These are phyloP conservation scores for Gastrophysa polygoni DNA, from an alignment of 2,888 invertebrate species.

Conservation along the genomic window DNA sequence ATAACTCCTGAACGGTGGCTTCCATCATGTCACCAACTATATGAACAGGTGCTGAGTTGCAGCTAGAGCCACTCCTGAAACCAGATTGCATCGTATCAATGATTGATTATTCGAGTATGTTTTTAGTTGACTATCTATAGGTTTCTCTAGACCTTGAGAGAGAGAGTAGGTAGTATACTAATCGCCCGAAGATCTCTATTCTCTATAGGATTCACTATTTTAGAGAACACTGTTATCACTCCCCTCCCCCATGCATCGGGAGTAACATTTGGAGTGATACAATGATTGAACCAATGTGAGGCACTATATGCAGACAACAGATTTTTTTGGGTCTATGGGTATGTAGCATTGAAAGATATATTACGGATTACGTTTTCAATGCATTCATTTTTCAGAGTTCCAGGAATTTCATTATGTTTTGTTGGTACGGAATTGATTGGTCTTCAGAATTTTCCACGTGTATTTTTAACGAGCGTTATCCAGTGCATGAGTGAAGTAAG, in stretches of 20 bases:
- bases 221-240: conserved; percentile 1
- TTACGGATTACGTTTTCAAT: not conserved
- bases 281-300: not conserved
- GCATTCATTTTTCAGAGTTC: not conserved
- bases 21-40: no score
- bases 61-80: no score
- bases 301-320: conserved; percentile 1
- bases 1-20: no score
- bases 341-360: conserved; percentile 2
- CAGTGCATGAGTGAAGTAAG: not conserved
- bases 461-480: not conserved
- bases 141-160: no score
- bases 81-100: no score
- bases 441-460: not conserved
- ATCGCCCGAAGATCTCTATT: not conserved
- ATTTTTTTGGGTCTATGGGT: conserved; percentile 5
- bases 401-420: not conserved
- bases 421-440: not conserved
- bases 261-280: not conserved
- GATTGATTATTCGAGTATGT: no score
- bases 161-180: not conserved
- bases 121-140: no score
- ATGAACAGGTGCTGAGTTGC: no score
- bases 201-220: not conserved
- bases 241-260: not conserved